These are phyloP conservation scores for Planococcus citri DNA, from an alignment of 1,140 invertebrate species.

Conservation along the genomic window DNA sequence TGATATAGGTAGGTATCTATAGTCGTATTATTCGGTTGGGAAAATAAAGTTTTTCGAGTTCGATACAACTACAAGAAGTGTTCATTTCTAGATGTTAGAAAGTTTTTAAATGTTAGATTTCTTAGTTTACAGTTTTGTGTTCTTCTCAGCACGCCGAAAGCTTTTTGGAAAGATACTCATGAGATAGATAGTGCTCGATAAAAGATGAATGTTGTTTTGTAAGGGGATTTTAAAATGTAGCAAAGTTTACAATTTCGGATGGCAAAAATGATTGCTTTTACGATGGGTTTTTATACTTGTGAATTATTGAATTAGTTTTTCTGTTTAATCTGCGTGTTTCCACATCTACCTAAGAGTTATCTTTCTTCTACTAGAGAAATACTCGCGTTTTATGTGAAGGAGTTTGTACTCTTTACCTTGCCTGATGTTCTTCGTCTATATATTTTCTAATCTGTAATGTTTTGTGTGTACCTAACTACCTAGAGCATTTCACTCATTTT, in stretches of 20 bases:
- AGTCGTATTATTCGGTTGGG: no score
- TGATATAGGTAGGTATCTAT: no score
- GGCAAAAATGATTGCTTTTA: neutral
- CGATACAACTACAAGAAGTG: neutral
- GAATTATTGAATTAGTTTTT: neutral
- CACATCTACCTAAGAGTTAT: no score
- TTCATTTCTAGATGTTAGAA: neutral
- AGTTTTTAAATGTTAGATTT: neutral
- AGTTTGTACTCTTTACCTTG: no score
- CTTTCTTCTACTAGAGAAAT: no score
- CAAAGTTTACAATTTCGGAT: neutral
- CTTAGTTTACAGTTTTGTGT: neutral
- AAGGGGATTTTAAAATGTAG: neutral
- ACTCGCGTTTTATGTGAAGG: no score
- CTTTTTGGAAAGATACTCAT: neutral
- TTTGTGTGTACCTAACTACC: no score
- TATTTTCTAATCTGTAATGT: no score
- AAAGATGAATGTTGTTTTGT: neutral
- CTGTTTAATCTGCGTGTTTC: neutral
- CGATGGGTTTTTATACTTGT: neutral
- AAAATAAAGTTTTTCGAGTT: neutral
- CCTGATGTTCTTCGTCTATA: no score
- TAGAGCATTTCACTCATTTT: no score
- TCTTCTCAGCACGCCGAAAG: neutral
- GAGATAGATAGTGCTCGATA: neutral